Evolutionary conservation across 2,113 vertebrate genomes (phyloP), one percentile per base, ranked within the genome.

Genomic region (Sprattus sprattus): DNA sequence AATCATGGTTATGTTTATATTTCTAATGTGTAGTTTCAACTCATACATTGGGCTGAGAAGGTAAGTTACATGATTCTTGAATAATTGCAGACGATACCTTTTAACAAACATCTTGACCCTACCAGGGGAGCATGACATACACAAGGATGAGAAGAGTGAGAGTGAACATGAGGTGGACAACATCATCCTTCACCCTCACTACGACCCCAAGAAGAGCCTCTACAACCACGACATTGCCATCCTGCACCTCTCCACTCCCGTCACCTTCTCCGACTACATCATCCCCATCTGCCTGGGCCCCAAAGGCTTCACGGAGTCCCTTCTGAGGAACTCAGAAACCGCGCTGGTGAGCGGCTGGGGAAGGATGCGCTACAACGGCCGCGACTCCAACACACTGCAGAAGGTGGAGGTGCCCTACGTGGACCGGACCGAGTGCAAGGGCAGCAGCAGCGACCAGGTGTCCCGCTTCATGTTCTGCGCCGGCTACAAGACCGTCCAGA

Each of bases 271-370:
- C 45, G 89, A 90, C 86, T 93, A 94, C 0, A 93, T 95, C 0
- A 95, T 93, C 0, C 97, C 98, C 3, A 93, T 99, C 90, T 99
- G 98, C 89, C 75, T 99, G 9, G 98, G 97, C 11, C 94, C 94
- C 90, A 95, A 49, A 82, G 93, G 95, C 28, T 99, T 99, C 88
- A 97, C 93, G 0, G 97, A 97, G 54, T 89, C 45, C 0, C 91
- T 98, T 15, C 87, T 98, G 81, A 93, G 81, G 84, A 86, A 54
- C 0, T 88, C 93, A 0, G 86, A 85, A 1, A 22, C 0, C 0
- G 96, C 97, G 8, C 92, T 95, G 0, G 97, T 99, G 87, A 98
- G 97, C 0, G 98, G 98, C 87, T 99, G 97, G 97, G 98, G 98
- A 3, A 90, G 47, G 16, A 0, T 93, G 0, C 86, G 84, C 0